These are phyloP conservation scores for Brachionus manjavacas DNA, from an alignment of 1,140 invertebrate species.

Conservation along the genomic window DNA sequence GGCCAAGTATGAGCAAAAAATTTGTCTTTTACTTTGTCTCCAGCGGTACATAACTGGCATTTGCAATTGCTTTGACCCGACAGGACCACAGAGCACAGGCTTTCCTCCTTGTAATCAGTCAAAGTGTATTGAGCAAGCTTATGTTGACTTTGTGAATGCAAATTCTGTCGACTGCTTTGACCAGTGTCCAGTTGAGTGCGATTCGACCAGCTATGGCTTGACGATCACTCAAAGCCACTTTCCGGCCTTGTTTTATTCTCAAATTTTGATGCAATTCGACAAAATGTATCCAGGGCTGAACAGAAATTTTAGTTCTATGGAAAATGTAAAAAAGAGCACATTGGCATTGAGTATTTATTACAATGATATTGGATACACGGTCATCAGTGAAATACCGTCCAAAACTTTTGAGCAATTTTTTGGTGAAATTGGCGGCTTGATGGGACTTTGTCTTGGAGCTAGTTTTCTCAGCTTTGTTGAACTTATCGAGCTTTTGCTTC, in stretches of 20 bases:
- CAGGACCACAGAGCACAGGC: background rate
- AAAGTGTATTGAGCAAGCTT: background rate
- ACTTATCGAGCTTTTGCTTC: background rate
- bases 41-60: background rate
- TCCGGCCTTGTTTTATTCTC: background rate
- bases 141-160: background rate
- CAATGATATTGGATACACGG: background rate
- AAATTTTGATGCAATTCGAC: background rate
- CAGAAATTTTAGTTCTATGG: background rate
- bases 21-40: background rate
- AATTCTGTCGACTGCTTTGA: background rate
- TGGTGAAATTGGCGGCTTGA: background rate
- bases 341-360: background rate
- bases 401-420: constrained; percentile 8
- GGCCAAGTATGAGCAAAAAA: constrained; percentile 1
- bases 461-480: background rate
- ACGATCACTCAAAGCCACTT: background rate
- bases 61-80: background rate
- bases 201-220: background rate
- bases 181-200: background rate
- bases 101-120: background rate
- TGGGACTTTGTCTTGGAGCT: constrained; percentile 3
- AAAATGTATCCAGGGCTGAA: background rate
- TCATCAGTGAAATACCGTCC: background rate
- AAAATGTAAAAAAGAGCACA: background rate